These are phyloP conservation scores for Bryconaethiops microstoma DNA, from an alignment of 2,797 vertebrate species.

Conservation along the genomic window DNA sequence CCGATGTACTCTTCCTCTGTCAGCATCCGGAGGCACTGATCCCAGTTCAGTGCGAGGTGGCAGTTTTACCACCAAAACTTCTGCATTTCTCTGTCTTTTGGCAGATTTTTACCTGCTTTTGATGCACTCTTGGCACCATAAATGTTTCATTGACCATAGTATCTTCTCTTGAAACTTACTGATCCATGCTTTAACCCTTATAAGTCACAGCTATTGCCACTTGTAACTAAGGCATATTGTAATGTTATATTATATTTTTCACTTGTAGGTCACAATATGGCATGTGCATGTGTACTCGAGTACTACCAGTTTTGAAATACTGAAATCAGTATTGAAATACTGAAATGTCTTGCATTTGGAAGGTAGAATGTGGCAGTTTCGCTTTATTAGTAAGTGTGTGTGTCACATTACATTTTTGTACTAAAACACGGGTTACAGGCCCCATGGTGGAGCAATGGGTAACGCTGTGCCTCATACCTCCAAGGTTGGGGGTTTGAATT, in stretches of 20 bases:
- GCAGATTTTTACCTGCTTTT: slow-evolving; percentile 36
- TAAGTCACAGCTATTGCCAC: neutral
- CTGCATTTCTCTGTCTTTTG: slow-evolving; percentile 55
- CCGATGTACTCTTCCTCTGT: slow-evolving; percentile 66
- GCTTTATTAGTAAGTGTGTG: no score
- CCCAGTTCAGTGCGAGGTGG: slow-evolving; percentile 64
- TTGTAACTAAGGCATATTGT: neutral
- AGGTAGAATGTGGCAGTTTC: no score
- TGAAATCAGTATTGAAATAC: no score
- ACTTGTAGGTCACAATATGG: no score
- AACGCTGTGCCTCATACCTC: no score
- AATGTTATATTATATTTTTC: neutral
- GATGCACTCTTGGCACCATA: slow-evolving; percentile 9
- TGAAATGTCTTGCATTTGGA: no score
- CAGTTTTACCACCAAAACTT: slow-evolving; percentile 63
- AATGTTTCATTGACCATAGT: slow-evolving; percentile 33
- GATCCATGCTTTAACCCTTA: neutral
- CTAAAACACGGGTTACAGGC: no score
- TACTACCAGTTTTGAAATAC: no score
- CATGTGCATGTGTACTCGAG: no score
- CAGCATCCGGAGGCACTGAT: slow-evolving; percentile 59
- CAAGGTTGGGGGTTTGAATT: no score
- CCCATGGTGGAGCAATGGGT: no score
- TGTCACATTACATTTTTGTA: no score
- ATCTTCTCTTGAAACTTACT: slow-evolving; percentile 12